phyloP scores from a whole-genome alignment of 2,113 vertebrate genomes.

The Gnathochromis pfefferi region DNA sequence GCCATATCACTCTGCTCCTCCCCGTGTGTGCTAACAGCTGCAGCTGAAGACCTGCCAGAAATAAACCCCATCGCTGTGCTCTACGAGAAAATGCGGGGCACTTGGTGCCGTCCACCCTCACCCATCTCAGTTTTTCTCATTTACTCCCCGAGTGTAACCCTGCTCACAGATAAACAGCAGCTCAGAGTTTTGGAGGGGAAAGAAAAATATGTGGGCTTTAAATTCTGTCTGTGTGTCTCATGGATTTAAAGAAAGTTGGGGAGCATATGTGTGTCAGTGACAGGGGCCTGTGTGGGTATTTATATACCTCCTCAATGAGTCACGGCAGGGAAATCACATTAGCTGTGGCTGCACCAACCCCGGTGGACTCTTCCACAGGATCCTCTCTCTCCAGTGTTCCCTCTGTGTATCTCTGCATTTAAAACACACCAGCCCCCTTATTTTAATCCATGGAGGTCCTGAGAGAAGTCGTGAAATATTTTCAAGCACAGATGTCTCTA shows the following conservation, averaged over 20 bases:
- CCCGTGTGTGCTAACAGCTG: constrained; percentile 26
- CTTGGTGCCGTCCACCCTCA: not conserved
- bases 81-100: not conserved
- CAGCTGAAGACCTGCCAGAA: not conserved
- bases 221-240: constrained; percentile 10
- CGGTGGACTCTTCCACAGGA: constrained; percentile 22
- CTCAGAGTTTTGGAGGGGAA: not conserved
- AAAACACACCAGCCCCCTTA: not conserved
- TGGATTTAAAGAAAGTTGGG: constrained; percentile 14
- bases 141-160: not conserved
- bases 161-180: not conserved
- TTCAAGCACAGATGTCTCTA: constrained; percentile 38
- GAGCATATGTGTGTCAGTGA: constrained; percentile 38
- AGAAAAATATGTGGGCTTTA: constrained; percentile 1
- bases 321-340: constrained; percentile 55
- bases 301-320: constrained; percentile 51
- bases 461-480: constrained; percentile 37
- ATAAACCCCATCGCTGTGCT: not conserved
- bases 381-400: not conserved
- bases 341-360: constrained; percentile 43
- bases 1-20: not conserved
- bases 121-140: not conserved
- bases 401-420: not conserved
- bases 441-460: constrained; percentile 33
- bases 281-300: constrained; percentile 45